These are phyloP conservation scores for Furnarius figulus DNA, from an alignment of 2,113 vertebrate species.

Conservation along the genomic window DNA sequence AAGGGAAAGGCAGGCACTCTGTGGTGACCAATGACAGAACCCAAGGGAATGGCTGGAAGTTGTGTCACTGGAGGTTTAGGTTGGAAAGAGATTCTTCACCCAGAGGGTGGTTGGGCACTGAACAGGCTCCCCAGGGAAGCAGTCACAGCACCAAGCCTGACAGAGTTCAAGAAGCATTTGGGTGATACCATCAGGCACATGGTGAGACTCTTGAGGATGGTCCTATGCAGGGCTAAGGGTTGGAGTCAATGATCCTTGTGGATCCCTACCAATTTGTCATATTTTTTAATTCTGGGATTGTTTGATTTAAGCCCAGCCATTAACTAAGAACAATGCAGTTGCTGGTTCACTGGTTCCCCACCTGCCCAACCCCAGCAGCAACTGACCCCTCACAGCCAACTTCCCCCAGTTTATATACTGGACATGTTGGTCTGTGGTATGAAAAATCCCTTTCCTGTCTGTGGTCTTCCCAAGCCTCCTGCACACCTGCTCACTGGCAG, in stretches of 20 bases:
- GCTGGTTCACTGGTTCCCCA: neutral
- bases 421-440: rapidly evolving
- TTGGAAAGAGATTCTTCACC: neutral
- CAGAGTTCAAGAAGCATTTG: neutral
- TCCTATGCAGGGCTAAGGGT: neutral
- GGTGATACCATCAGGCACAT: neutral
- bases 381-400: neutral
- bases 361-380: rapidly evolving
- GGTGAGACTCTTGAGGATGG: neutral
- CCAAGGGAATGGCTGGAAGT: neutral
- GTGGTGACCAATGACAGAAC: neutral
- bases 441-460: no score
- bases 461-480: no score
- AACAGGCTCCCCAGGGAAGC: neutral
- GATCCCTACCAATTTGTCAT: neutral
- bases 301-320: neutral
- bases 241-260: neutral
- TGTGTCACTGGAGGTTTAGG: neutral
- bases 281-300: neutral
- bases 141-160: neutral
- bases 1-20: neutral
- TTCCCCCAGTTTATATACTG: neutral
- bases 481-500: no score
- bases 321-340: no score
- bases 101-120: neutral